Evolutionary conservation across 2,888 invertebrate species (phyloP), one percentile per base, ranked within the genome.

Genomic region (Hetaerina titia): DNA sequence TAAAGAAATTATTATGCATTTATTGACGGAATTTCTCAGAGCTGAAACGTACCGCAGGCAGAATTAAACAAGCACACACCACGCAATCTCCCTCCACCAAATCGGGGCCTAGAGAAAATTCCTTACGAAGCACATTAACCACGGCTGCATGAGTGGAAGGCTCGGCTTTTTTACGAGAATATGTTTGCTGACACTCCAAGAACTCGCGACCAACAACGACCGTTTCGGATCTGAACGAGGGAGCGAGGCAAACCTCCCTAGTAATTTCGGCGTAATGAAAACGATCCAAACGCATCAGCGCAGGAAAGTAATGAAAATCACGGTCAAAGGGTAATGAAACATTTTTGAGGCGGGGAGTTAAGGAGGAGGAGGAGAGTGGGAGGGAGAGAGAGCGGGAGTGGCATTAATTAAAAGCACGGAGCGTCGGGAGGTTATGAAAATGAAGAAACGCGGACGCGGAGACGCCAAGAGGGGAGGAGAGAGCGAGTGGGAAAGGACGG

Each of bases 361-460:
- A 45, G 45, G 4, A 45, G 45, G 45, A 45, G 45, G 45, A 45
- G 45, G 4, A 4, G 1, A 45, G 45, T 1, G 4, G 60, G 60
- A 60, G 6, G 11, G 13, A 60, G 13, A 31, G 25, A 15, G 81
- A 22, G n/a, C 15, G 81, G 81, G 81, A 13, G 81, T 31, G 81
- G 81, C 81, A 81, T 31, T 81, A 81, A 81, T 81, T 81, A 81
- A 81, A n/a, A 31, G 69, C 22, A 69, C 69, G 69, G 22, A n/a
- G n/a, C 69, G n/a, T 7, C 69, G 22, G 31, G 25, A 31, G 31
- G 81, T 31, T 81, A 81, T 81, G 81, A 81, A 81, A 81, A 81
- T 81, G 81, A 81, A 31, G 22, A 81, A 81, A 11, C 31, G 31
- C 25, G 31, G 25, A 81, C 81, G n/a, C 25, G 31, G 11, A 22